phyloP scores from a whole-genome alignment of 2,797 vertebrate genomes.

The Capromys pilorides region DNA sequence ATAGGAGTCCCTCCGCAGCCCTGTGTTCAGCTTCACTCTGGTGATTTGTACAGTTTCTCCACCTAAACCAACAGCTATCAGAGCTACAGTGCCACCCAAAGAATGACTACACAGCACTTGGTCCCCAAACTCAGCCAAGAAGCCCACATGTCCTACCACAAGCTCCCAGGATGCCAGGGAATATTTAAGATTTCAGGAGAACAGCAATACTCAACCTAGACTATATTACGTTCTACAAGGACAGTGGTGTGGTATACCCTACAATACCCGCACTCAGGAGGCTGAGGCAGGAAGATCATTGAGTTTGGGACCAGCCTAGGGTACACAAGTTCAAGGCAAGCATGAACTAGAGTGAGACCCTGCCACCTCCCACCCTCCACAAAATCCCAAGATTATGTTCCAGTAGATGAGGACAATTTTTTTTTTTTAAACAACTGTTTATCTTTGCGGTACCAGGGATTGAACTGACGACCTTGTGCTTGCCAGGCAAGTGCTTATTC shows the following conservation, averaged over 20 bases:
- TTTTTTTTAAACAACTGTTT: no score
- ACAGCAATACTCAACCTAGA: not conserved
- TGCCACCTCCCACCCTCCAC: no score
- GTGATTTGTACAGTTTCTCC: not conserved
- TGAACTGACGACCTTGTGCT: no score
- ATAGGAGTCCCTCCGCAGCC: accelerated
- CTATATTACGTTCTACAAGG: not conserved
- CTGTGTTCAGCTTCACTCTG: not conserved
- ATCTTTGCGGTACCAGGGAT: no score
- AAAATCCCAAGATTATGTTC: no score
- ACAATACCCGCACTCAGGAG: not conserved
- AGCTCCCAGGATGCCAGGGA: no score
- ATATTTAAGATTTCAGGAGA: not conserved
- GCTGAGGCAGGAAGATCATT: not conserved
- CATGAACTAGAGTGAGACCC: no score
- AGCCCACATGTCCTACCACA: no score
- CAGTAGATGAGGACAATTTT: not conserved
- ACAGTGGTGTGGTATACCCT: not conserved
- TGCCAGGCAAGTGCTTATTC: no score
- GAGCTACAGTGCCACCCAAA: not conserved
- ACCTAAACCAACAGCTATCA: no score
- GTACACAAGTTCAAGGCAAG: no score
- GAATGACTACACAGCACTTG: not conserved
- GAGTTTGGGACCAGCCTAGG: no score
- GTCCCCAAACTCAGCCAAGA: not conserved